phyloP scores from a whole-genome alignment of 2,888 invertebrate genomes.

The Ophion slaviceki region DNA sequence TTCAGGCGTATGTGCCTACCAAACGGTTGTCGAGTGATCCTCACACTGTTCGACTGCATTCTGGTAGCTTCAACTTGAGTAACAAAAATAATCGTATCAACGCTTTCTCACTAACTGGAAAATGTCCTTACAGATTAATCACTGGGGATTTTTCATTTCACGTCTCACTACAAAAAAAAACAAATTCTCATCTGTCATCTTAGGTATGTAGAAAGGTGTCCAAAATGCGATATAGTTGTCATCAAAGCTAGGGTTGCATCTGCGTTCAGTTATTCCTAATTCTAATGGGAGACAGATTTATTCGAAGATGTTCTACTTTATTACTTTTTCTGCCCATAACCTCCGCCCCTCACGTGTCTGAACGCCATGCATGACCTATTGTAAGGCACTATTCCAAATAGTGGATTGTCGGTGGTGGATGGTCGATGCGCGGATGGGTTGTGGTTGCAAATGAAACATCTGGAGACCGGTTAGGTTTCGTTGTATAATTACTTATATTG shows the following conservation, averaged over 20 bases:
- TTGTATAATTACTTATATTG: too few relatives aligned
- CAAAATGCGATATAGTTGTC: too few relatives aligned
- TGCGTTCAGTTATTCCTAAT: too few relatives aligned
- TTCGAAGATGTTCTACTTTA: not conserved
- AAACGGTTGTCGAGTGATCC: too few relatives aligned
- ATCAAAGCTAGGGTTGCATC: too few relatives aligned
- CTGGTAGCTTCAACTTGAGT: not conserved
- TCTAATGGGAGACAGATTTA: not conserved
- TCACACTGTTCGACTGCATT: not conserved
- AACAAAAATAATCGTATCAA: not conserved
- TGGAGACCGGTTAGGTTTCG: too few relatives aligned
- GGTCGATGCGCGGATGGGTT: too few relatives aligned
- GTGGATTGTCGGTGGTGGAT: too few relatives aligned
- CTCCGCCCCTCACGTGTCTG: constrained; percentile 59
- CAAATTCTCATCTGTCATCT: not conserved
- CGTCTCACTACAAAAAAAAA: too few relatives aligned
- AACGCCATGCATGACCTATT: constrained; percentile 50
- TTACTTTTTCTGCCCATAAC: constrained; percentile 26
- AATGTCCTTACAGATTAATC: not conserved
- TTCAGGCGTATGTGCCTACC: too few relatives aligned
- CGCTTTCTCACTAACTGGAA: not conserved
- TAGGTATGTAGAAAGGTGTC: not conserved
- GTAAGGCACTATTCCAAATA: too few relatives aligned
- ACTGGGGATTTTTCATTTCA: not conserved
- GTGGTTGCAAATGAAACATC: too few relatives aligned